Conservation (phyloP, 2,113 vertebrate genomes). For the Dinomys branickii region DNA sequence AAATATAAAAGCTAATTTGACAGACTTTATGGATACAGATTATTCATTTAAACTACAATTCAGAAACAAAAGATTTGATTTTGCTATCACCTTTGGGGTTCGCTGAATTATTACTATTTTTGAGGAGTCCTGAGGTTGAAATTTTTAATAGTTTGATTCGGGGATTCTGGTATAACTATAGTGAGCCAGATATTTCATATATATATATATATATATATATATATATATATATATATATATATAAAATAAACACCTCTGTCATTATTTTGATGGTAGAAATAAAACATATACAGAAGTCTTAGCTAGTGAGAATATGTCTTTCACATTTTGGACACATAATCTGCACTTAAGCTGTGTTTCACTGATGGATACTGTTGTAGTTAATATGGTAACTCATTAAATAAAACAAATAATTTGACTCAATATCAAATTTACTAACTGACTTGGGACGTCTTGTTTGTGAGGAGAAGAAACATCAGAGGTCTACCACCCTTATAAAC, state of each 20-base stretch:
- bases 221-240: neutral
- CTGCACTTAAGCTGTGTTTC: neutral
- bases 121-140: conserved; percentile 12
- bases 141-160: conserved; percentile 2
- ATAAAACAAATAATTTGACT: conserved; percentile 22
- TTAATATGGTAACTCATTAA: conserved; percentile 37
- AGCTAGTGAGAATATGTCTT: neutral
- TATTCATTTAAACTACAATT: conserved; percentile 15
- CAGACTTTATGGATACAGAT: neutral
- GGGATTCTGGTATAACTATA: neutral
- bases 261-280: conserved; percentile 12
- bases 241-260: neutral
- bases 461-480: neutral
- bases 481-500: neutral
- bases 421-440: neutral
- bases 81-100: neutral
- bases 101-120: conserved; percentile 40
- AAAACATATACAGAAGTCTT: neutral
- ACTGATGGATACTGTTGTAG: neutral
- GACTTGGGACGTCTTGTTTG: neutral
- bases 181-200: neutral
- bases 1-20: conserved; percentile 32
- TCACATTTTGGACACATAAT: neutral
- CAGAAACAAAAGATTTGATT: neutral
- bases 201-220: neutral